Evolutionary conservation across 2,888 invertebrate genomes (phyloP).

Genomic region (Darwinula stevensoni): DNA sequence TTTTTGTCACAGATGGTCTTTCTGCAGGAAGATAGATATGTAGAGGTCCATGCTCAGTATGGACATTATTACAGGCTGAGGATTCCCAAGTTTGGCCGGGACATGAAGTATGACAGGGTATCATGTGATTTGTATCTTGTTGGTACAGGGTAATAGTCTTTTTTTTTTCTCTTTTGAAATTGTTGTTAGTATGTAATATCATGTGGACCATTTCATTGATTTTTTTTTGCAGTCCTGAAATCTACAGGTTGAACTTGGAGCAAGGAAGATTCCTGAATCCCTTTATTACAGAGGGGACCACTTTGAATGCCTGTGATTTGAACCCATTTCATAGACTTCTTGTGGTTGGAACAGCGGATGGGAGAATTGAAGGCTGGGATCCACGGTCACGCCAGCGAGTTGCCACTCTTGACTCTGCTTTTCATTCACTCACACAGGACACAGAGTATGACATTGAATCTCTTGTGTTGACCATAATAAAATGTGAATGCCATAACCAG

Average conservation of each 20-base stretch:
- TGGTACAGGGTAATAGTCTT: slow-evolving; percentile 30
- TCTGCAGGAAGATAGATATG: slow-evolving; percentile 58
- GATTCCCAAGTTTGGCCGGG: slow-evolving; percentile 82
- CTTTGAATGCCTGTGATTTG: slow-evolving; percentile 51
- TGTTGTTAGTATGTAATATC: not conserved
- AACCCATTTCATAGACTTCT: slow-evolving; percentile 68
- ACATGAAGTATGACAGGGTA: slow-evolving; percentile 62
- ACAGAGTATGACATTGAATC: too few species aligned
- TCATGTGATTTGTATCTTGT: slow-evolving; percentile 76
- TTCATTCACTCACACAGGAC: slow-evolving; percentile 25
- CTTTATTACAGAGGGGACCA: slow-evolving; percentile 36
- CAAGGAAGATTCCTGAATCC: slow-evolving; percentile 77
- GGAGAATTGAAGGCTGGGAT: slow-evolving; percentile 89
- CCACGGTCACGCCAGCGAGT: slow-evolving; percentile 46
- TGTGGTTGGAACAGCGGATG: slow-evolving; percentile 58
- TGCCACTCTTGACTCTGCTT: slow-evolving; percentile 54
- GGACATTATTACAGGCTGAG: slow-evolving; percentile 68
- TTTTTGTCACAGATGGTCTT: slow-evolving; percentile 60
- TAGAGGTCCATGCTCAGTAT: slow-evolving; percentile 83
- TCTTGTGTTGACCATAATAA: slow-evolving; percentile 13
- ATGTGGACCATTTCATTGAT: not conserved
- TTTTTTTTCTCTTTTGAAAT: slow-evolving; percentile 6
- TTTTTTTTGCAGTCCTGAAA: slow-evolving; percentile 32
- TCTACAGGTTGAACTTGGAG: slow-evolving; percentile 80
- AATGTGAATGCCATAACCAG: slow-evolving; percentile 12